phyloP scores from a whole-genome alignment of 2,113 vertebrate species.

The Physeter macrocephalus region DNA sequence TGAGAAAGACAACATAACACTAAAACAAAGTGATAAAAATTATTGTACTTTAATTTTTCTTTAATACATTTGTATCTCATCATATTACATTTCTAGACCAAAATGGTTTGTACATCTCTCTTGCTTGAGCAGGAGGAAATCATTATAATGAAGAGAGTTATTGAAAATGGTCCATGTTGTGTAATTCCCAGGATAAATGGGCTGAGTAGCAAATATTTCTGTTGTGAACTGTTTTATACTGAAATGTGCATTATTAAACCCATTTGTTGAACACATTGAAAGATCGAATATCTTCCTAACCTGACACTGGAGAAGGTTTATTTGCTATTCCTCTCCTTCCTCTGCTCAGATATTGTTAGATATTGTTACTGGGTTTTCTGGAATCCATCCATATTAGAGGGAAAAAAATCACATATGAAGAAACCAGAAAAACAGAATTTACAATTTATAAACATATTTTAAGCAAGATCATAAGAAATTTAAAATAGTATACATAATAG shows the following conservation, averaged over 20 bases:
- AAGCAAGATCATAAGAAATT: slow-evolving; percentile 56
- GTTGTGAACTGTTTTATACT: slow-evolving; percentile 69
- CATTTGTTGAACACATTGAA: slow-evolving; percentile 72
- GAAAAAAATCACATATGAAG: slow-evolving; percentile 39
- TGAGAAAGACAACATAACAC: slow-evolving; percentile 18
- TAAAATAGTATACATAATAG: slow-evolving; percentile 50
- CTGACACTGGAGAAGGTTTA: slow-evolving; percentile 47
- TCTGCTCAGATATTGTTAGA: slow-evolving; percentile 59
- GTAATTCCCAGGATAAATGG: slow-evolving; percentile 72
- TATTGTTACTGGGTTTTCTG: slow-evolving; percentile 60
- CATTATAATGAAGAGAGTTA: slow-evolving; percentile 71
- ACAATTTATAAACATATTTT: slow-evolving; percentile 69
- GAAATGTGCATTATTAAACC: slow-evolving; percentile 71
- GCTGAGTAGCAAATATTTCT: slow-evolving; percentile 71
- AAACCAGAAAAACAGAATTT: slow-evolving; percentile 57
- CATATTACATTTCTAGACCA: slow-evolving; percentile 48
- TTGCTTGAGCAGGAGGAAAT: slow-evolving; percentile 69
- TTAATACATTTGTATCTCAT: slow-evolving; percentile 42
- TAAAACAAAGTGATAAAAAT: slow-evolving; percentile 28
- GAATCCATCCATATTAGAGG: slow-evolving; percentile 49
- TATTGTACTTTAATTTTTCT: slow-evolving; percentile 36
- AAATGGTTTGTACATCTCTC: slow-evolving; percentile 50
- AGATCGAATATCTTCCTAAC: slow-evolving; percentile 63
- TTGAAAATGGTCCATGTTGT: slow-evolving; percentile 73
- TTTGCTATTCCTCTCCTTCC: slow-evolving; percentile 57